Conservation (phyloP, 2,888 invertebrate genomes). For the Camponotus fellah region DNA sequence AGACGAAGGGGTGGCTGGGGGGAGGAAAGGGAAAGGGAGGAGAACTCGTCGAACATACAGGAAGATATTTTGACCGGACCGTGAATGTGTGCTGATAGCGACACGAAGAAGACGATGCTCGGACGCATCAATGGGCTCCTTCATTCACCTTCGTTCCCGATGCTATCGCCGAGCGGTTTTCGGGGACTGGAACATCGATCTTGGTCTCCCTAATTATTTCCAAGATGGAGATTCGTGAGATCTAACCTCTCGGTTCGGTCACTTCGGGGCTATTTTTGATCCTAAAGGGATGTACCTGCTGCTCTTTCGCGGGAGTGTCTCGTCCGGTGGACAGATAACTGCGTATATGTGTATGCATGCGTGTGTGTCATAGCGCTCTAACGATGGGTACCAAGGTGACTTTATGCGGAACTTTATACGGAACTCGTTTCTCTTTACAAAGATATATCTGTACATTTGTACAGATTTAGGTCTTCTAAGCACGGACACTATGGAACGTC, state of each 20-base stretch:
- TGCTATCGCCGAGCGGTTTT: constrained; percentile 82
- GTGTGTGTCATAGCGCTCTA: constrained; percentile 61
- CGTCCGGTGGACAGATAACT: constrained; percentile 55
- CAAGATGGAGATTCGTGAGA: constrained; percentile 79
- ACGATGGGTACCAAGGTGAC: constrained; percentile 61
- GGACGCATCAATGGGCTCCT: constrained; percentile 82
- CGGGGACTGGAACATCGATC: constrained; percentile 83
- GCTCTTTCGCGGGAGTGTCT: constrained; percentile 37
- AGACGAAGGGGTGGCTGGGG: constrained; percentile 79
- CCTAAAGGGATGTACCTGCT: constrained; percentile 59
- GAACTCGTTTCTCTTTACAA: not conserved
- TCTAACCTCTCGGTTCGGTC: constrained; percentile 63
- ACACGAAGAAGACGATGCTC: constrained; percentile 62
- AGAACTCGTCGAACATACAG: constrained; percentile 28
- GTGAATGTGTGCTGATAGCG: constrained; percentile 74
- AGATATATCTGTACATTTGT: not conserved
- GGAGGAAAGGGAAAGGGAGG: not conserved
- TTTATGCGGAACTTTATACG: constrained; percentile 55
- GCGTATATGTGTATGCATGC: not conserved
- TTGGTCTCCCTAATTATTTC: constrained; percentile 85
- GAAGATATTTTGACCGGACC: constrained; percentile 71
- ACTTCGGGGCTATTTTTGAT: constrained; percentile 71
- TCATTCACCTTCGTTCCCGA: constrained; percentile 81
- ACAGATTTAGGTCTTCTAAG: not conserved
- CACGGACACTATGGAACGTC: not conserved